Percentiles rank a stretch among this genome's conserved stretches.
These are phyloP conservation scores for Gerosis bhagava DNA, from an alignment of 2,888 invertebrate species.

Conservation along the genomic window DNA sequence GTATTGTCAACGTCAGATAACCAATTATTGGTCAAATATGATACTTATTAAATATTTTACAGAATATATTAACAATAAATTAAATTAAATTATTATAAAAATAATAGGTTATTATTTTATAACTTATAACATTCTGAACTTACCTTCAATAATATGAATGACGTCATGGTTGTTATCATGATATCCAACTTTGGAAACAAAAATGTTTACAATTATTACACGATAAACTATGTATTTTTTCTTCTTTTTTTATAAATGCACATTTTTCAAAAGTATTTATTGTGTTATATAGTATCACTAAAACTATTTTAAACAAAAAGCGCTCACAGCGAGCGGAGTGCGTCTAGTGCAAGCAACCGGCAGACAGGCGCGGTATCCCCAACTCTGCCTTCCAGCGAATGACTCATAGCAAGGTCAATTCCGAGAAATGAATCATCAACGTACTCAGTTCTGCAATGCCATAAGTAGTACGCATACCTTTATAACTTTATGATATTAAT, in stretches of 20 bases:
- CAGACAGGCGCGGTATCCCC: conserved; percentile 83
- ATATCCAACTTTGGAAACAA: conserved; percentile 71
- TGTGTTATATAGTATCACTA: conserved; percentile 45
- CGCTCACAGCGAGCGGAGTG: conserved; percentile 62
- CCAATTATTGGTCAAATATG: conserved; percentile 59
- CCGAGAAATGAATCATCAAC: conserved; percentile 82
- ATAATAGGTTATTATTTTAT: conserved; percentile 1
- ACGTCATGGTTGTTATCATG: conserved; percentile 83
- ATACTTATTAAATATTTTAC: conserved; percentile 62
- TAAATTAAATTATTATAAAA: neutral
- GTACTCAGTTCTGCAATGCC: conserved; percentile 75
- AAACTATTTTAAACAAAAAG: conserved; percentile 47
- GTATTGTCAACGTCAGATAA: conserved; percentile 62
- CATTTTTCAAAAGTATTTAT: conserved; percentile 52
- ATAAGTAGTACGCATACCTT: conserved; percentile 72
- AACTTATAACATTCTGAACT: conserved; percentile 36
- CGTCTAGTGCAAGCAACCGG: conserved; percentile 72
- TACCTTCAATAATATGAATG: conserved; percentile 80
- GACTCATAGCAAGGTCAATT: conserved; percentile 84
- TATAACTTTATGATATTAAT: conserved; percentile 53
- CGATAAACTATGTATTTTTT: conserved; percentile 46
- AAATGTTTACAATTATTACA: conserved; percentile 56
- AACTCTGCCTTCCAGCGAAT: conserved; percentile 81
- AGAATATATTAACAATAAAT: conserved; percentile 14
- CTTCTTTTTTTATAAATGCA: conserved; percentile 48